phyloP scores from a whole-genome alignment of 1,140 invertebrate genomes.

The Sogatella furcifera region DNA sequence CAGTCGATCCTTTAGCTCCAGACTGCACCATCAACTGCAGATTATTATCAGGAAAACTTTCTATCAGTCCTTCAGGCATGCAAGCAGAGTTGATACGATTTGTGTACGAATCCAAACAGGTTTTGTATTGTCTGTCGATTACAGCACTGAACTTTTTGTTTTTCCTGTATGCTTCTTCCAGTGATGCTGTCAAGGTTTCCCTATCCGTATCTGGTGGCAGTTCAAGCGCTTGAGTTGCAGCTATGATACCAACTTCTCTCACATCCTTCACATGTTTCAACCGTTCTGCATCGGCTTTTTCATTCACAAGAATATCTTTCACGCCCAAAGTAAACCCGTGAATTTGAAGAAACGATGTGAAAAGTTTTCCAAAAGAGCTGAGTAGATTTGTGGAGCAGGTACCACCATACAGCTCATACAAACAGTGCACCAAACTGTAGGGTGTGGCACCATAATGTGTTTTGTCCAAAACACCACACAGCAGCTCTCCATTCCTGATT shows the following conservation, averaged over 20 bases:
- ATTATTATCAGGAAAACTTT: conserved; percentile 89
- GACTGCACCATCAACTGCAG: conserved; percentile 96
- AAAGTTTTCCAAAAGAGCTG: conserved; percentile 83
- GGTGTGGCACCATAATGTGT: conserved; percentile 90
- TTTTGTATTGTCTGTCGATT: conserved; percentile 82
- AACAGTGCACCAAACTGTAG: conserved; percentile 85
- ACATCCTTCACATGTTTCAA: conserved; percentile 56
- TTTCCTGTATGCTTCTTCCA: conserved; percentile 56
- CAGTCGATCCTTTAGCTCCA: conserved; percentile 93
- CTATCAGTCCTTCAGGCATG: conserved; percentile 68
- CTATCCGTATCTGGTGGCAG: conserved; percentile 43
- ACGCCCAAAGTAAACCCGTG: conserved; percentile 92
- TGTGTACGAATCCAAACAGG: conserved; percentile 64
- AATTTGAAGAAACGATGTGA: conserved; percentile 79
- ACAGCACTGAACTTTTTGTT: conserved; percentile 67
- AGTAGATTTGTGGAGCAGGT: conserved; percentile 66
- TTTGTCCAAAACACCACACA: conserved; percentile 94
- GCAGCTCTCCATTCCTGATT: conserved; percentile 76
- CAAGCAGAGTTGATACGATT: conserved; percentile 81
- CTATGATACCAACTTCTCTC: conserved; percentile 40
- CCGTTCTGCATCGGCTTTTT: conserved; percentile 58
- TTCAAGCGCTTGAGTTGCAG: conserved; percentile 60
- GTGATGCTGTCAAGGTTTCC: conserved; percentile 45
- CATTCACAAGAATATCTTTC: conserved; percentile 80
- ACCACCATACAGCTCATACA: conserved; percentile 93